Percentiles rank a stretch among this genome's conserved stretches.
These are phyloP conservation scores for Hetaerina titia DNA, from an alignment of 2,888 invertebrate species.

Conservation along the genomic window DNA sequence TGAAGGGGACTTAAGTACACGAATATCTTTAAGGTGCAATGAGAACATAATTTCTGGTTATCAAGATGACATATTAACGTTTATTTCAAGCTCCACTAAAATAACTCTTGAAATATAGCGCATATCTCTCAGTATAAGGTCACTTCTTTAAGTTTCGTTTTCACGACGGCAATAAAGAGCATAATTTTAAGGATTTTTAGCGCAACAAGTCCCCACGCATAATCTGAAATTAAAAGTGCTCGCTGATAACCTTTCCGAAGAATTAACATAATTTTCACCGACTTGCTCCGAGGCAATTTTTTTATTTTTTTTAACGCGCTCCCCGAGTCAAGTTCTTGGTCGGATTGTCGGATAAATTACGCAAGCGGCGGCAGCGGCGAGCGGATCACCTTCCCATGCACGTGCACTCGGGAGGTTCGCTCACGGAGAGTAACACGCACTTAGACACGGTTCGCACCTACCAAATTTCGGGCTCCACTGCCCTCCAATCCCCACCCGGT, in stretches of 20 bases:
- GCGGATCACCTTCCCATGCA: not conserved
- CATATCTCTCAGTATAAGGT: not conserved
- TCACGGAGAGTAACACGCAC: not conserved
- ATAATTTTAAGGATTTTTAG: not conserved
- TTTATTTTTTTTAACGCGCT: not conserved
- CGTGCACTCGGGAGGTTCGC: not conserved
- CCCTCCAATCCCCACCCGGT: too few species aligned
- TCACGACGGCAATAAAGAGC: not conserved
- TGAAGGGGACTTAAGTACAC: not conserved
- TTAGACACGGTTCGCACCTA: not conserved
- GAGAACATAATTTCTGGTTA: not conserved
- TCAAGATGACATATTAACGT: not conserved
- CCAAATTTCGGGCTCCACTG: not conserved
- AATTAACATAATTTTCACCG: not conserved
- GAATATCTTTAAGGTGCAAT: not conserved
- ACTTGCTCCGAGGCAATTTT: not conserved
- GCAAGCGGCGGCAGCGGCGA: not conserved
- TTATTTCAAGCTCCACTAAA: not conserved
- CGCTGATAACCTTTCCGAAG: not conserved
- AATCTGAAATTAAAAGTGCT: not conserved
- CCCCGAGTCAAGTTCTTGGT: not conserved
- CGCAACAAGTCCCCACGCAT: not conserved
- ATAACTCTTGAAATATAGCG: not conserved
- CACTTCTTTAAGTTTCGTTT: not conserved
- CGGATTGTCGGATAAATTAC: not conserved